Conservation (phyloP, 2,888 invertebrate genomes). For the Charanyca ferruginea region DNA sequence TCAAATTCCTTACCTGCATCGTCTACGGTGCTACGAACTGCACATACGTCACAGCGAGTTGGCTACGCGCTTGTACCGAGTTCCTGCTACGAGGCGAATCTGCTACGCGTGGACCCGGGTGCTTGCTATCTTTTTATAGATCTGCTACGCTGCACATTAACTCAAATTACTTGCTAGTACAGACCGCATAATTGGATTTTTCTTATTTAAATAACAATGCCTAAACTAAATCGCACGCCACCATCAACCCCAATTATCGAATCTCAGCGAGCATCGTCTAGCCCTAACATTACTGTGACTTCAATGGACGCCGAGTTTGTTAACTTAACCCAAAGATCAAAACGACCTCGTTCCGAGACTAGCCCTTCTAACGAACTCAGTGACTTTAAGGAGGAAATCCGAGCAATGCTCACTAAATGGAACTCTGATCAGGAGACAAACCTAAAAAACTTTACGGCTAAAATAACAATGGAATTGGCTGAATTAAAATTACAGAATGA, state of each 20-base stretch:
- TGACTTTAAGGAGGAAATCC: not conserved
- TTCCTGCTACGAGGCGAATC: too few relatives aligned
- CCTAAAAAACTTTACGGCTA: not conserved
- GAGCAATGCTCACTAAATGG: too few relatives aligned
- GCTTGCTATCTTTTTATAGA: too few relatives aligned
- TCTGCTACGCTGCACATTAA: too few relatives aligned
- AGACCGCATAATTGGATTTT: too few relatives aligned
- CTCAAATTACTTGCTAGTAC: too few relatives aligned
- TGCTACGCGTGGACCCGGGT: too few relatives aligned
- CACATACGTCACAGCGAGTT: too few relatives aligned
- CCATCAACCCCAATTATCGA: not conserved
- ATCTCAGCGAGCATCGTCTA: not conserved
- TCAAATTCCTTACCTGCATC: too few relatives aligned
- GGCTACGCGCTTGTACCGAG: too few relatives aligned
- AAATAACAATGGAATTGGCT: slow-evolving; percentile 3
- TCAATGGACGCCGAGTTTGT: not conserved
- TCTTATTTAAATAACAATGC: not conserved
- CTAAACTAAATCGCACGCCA: not conserved
- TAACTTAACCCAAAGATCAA: not conserved
- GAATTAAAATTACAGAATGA: slow-evolving; percentile 2
- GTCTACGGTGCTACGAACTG: too few relatives aligned
- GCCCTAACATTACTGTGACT: not conserved
- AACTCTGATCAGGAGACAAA: not conserved
- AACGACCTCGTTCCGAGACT: slow-evolving; percentile 1
- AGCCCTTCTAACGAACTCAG: not conserved